These are phyloP conservation scores for Tetragnatha versicolor DNA, from an alignment of 1,140 invertebrate species.

Conservation along the genomic window DNA sequence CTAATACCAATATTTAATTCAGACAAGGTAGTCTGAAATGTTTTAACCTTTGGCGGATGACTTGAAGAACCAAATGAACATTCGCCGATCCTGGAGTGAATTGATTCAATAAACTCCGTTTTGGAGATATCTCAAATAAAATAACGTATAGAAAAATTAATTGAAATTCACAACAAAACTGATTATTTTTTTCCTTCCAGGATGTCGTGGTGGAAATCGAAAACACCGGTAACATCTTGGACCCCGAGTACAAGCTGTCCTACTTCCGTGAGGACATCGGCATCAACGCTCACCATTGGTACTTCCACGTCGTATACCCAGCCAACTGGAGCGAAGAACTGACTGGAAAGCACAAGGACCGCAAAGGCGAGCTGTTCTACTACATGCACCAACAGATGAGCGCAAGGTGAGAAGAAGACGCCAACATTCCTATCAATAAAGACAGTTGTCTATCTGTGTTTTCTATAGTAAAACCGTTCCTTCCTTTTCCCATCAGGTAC, in stretches of 20 bases:
- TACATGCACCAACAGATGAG: slow-evolving; percentile 78
- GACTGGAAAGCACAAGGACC: slow-evolving; percentile 69
- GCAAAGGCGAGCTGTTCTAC: slow-evolving; percentile 76
- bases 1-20: no score
- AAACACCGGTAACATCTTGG: slow-evolving; percentile 72
- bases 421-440: no score
- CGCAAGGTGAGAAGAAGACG: slow-evolving; percentile 66
- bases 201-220: slow-evolving; percentile 11
- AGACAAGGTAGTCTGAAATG: no score
- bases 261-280: slow-evolving; percentile 78
- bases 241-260: slow-evolving; percentile 76
- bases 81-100: no score
- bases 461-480: not conserved
- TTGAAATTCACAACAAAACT: no score
- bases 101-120: no score
- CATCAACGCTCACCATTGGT: slow-evolving; percentile 70
- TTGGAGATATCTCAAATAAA: no score
- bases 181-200: no score
- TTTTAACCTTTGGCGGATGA: no score
- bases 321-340: slow-evolving; percentile 61
- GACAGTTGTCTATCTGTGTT: no score
- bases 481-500: not conserved
- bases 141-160: no score
- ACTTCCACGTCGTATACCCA: slow-evolving; percentile 81
- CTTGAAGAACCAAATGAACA: no score